Evolutionary conservation across 2,888 invertebrate genomes (phyloP).

Genomic region (Cerastis rubricosa): DNA sequence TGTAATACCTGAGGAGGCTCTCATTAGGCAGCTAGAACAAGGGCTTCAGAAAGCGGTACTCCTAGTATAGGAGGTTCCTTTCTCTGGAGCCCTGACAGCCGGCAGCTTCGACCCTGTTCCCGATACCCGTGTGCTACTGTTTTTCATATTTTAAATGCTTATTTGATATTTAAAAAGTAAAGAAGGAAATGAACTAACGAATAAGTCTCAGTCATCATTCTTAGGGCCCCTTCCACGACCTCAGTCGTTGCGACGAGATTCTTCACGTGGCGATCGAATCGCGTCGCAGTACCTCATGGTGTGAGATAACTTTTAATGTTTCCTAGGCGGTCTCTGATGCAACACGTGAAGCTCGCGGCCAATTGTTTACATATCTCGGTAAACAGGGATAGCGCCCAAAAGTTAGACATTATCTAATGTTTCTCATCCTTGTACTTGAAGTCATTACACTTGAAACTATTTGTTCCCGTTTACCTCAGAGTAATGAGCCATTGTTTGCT

Average conservation of each 20-base stretch:
- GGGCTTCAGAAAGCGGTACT: no score
- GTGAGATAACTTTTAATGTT: not conserved
- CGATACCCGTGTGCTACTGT: no score
- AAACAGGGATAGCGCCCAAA: not conserved
- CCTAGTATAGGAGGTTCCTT: no score
- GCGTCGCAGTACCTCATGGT: not conserved
- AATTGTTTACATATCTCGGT: not conserved
- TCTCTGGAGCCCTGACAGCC: no score
- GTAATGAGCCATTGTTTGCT: conserved; percentile 49
- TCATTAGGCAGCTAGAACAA: no score
- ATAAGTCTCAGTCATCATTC: not conserved
- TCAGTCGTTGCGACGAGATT: not conserved
- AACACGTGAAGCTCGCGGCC: not conserved
- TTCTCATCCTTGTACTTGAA: conserved; percentile 35
- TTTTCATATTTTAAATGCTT: no score
- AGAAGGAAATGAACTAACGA: no score
- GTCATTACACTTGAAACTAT: conserved; percentile 31
- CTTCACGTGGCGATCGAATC: not conserved
- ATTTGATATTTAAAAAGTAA: no score
- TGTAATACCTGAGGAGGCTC: no score
- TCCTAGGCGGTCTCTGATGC: not conserved
- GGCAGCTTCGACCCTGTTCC: no score
- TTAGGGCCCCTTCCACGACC: not conserved
- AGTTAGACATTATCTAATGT: conserved; percentile 7
- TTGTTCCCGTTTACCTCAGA: conserved; percentile 47